A percentile compares a stretch with the other conserved stretches of the same genome.
These are phyloP conservation scores for Apolygus lucorum DNA, from an alignment of 1,140 invertebrate species.

Conservation along the genomic window DNA sequence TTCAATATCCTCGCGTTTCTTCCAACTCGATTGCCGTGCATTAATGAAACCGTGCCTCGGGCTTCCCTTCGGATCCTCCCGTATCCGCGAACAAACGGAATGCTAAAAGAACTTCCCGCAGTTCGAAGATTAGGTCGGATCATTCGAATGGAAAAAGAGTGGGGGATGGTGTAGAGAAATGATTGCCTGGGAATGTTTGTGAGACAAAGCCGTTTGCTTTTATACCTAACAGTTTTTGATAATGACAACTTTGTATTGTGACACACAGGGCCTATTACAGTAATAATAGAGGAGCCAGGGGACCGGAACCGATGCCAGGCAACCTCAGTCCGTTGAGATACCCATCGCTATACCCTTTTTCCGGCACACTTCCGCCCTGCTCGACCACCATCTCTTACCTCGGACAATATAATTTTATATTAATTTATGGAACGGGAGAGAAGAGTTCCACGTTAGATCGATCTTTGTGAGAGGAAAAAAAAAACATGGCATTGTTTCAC, in stretches of 20 bases:
- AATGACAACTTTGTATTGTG: slow-evolving; percentile 9
- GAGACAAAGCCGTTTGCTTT: slow-evolving; percentile 1
- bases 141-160: no score
- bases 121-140: background rate
- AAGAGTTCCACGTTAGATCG: background rate
- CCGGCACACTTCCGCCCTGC: slow-evolving; percentile 1
- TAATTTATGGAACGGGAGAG: background rate
- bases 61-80: background rate
- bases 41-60: background rate
- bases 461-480: background rate
- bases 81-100: background rate
- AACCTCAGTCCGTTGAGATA: slow-evolving; percentile 8
- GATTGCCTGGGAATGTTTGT: slow-evolving; percentile 8
- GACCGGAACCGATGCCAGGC: slow-evolving; percentile 5
- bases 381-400: background rate
- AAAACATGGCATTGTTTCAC: background rate
- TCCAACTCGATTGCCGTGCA: background rate
- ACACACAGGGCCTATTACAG: slow-evolving; percentile 10
- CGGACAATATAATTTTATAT: background rate
- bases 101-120: background rate
- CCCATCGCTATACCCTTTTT: slow-evolving; percentile 1
- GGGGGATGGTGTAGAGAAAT: background rate
- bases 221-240: background rate
- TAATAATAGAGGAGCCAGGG: background rate
- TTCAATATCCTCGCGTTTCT: slow-evolving; percentile 1